Evolutionary conservation across 2,113 vertebrate species (phyloP), one percentile per base, ranked within the genome.

Genomic region (Colistium nudipinnis): DNA sequence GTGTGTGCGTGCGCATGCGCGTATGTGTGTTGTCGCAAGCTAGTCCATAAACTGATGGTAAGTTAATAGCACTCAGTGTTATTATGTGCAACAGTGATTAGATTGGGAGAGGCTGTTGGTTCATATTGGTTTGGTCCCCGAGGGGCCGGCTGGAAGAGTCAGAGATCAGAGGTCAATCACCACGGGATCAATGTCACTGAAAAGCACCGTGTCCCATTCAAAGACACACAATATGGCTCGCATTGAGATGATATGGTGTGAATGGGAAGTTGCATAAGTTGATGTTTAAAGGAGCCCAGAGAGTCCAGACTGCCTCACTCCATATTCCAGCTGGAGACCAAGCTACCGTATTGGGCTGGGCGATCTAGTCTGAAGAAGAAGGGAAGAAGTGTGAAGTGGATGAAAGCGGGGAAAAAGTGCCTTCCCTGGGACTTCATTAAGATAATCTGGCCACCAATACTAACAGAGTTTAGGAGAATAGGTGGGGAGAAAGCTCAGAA

Each of bases 391-490:
- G 61, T 54, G 47, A 61, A 75, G 53, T 35, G 30, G 43, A 77
- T 52, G 63, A 60, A 22, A 80, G 74, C 75, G 75, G n/a, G n/a
- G n/a, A n/a, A n/a, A 88, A 89, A 89, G 85, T 80, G 84, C 91
- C 91, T 91, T 92, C 85, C 78, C 74, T 71, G 74, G 83, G 92
- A 93, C 92, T 93, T 93, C 91, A 92, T 93, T 92, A 92, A 90
- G 89, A 71, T 92, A 92, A 94, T 93, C 87, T 88, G 79, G 74
- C 87, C 82, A 81, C 90, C 92, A 52, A 93, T 93, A 91, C 92
- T 93, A 94, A 94, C 88, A 28, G 66, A 73, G 88, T 93, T 93
- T 91, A 63, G 70, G 79, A 72, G 76, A 70, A 65, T 83, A 87
- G 91, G 88, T 90, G 91, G 88, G 80, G 86, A 82, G 86, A 86